Base-by-base conservation (phyloP, 2,113 vertebrate species). In the Gorsachius goisagi region DNA sequence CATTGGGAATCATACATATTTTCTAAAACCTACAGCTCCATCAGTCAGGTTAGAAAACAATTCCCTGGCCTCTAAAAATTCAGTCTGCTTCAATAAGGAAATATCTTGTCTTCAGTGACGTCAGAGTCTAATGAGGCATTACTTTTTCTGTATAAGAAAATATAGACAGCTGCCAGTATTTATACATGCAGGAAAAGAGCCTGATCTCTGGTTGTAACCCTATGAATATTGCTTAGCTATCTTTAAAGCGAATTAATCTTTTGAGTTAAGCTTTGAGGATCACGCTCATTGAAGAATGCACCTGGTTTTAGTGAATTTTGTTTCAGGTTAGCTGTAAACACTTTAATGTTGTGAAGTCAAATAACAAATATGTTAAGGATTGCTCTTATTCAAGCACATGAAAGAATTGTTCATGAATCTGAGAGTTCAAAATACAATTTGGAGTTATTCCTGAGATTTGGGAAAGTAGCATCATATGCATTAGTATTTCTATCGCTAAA, bases 51-150 rank as follows among this genome's bases (percentile, higher is more conserved):
- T 81, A 84, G 44, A 56, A 92, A 89, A 91, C 12, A 97, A 85
- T 97, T 93, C 90, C 30, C 30, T 59, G 10, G 30, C 16, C 33
- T 79, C 60, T 73, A 63, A 95, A 97, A 64, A 71, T 71, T 88
- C 85, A 72, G 19, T 53, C 22, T 64, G 44, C 26, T 94, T 75
- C 84, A 91, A 96, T 91, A 93, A 95, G 60, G 67, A 95, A 92
- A 86, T 90, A 28, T 67, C 85, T 85, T 91, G 39, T 86, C 52
- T 86, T 84, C 35, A 58, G 33, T 96, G 75, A 96, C 1, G 2
- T 90, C 83, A 94, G 33, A 82, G 62, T 77, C 50, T 91, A 94
- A 96, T 87, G 86, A 96, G 41, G 68, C 47, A 44, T 93, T 81
- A 47, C 62, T 94, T 93, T 50, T 78, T 71, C 53, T 85, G 8